Evolutionary conservation across 2,113 vertebrate species (phyloP), one percentile per base, ranked within the genome.

Genomic region (Anoplopoma fimbria): DNA sequence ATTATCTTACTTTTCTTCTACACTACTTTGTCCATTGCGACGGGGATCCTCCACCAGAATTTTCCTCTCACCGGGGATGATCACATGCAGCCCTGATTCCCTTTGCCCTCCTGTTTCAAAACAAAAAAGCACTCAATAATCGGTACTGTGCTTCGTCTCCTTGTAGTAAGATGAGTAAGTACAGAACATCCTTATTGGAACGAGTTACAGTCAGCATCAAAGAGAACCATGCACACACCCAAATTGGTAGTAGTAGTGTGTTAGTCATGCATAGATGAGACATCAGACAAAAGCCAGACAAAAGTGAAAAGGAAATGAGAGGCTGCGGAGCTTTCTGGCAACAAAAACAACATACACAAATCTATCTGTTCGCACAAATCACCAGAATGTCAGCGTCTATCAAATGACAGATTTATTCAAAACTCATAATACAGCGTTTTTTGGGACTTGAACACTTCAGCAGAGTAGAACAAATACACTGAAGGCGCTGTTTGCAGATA

Each of bases 361-460:
- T 58, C 34, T n/a, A 47, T 36, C 60, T 12, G 5, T 60, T 65
- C 57, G 47, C n/a, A 94, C 68, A 91, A 89, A 91, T 40, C 61
- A 88, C 78, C 82, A 87, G 38, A 87, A 92, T 69, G 25, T 75
- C 81, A 84, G 86, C 64, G 92, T 95, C 96, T 99, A 99, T 87
- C 95, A 98, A 99, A 99, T 77, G 82, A 96, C 95, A 96, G 96
- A 97, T 99, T 99, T 99, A 99, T 99, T 99, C 97, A 96, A 97
- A 98, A 97, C 90, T 93, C 93, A 94, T 93, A 96, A 96, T 98
- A 99, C 97, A 99, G 96, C 95, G 94, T 96, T 96, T 96, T 96
- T 97, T 94, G 95, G 94, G 94, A 96, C 94, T 93, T 72, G 70
- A 85, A 92, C 93, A 93, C 84, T 89, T 92, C 82, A 92, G 83